A percentile compares a stretch with the other conserved stretches of the same genome.
phyloP scores from a whole-genome alignment of 53 echinoderm and acorn worm genomes.

The Paelopatides confundens region DNA sequence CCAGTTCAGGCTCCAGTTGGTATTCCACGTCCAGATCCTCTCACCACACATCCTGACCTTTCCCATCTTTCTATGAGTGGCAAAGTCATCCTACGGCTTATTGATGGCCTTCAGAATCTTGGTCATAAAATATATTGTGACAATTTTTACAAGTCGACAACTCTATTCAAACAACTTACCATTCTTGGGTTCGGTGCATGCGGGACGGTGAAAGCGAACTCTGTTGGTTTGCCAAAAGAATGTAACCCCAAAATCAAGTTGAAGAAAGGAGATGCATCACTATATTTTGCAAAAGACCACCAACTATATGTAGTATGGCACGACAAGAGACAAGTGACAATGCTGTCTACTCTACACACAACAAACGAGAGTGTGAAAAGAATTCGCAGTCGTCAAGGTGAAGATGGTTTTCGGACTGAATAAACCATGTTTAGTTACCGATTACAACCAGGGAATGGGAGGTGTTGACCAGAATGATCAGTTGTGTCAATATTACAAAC shows the following conservation, averaged over 20 bases:
- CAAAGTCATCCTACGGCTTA: constrained; percentile 2
- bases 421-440: not conserved
- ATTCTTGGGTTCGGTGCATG: constrained; percentile 31
- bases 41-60: not conserved
- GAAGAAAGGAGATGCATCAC: constrained; percentile 13
- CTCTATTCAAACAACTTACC: not conserved
- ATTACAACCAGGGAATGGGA: constrained; percentile 21
- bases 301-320: not conserved
- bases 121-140: constrained; percentile 22
- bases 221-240: not conserved
- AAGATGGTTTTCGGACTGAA: not conserved
- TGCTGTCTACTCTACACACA: constrained; percentile 6
- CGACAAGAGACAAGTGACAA: constrained; percentile 31
- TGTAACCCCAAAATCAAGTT: not conserved
- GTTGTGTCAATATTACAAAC: constrained; percentile 36
- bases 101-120: not conserved
- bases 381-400: not conserved
- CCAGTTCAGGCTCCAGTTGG: not conserved
- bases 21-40: not conserved
- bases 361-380: not conserved
- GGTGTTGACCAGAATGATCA: constrained; percentile 42
- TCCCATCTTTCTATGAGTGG: no score
- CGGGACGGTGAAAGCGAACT: not conserved
- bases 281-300: not conserved
- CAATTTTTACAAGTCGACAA: constrained; percentile 13